Evolutionary conservation across 2,113 vertebrate species (phyloP).

Genomic region (Lichenostomus cassidix): DNA sequence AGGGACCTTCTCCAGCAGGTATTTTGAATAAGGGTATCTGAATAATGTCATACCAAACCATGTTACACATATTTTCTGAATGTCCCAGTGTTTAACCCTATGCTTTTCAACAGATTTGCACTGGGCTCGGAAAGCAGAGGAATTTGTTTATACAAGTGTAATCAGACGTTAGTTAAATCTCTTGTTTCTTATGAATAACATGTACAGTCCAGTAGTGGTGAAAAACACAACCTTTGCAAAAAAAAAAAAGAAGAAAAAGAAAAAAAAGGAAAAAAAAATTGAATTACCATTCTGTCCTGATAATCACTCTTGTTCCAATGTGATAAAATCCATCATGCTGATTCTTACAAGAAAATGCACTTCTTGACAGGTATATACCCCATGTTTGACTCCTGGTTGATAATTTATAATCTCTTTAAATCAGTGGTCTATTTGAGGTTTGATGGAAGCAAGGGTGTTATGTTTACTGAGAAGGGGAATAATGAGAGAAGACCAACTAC

Average conservation of each 20-base stretch:
- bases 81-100: not conserved
- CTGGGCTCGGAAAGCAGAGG: not conserved
- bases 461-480: not conserved
- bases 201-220: not conserved
- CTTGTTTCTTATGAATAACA: not conserved
- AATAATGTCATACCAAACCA: not conserved
- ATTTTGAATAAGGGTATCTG: not conserved
- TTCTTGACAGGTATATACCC: not conserved
- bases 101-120: not conserved
- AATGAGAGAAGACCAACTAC: not conserved
- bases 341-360: not conserved
- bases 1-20: not conserved
- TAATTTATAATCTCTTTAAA: not conserved
- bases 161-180: not conserved
- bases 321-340: not conserved
- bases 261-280: not conserved
- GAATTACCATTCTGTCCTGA: not conserved
- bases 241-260: not conserved
- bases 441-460: not conserved
- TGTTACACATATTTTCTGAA: not conserved
- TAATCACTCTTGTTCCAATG: not conserved
- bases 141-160: not conserved
- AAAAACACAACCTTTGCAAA: not conserved
- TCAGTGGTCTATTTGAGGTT: not conserved
- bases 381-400: not conserved